These are phyloP conservation scores for Ptilonorhynchus violaceus DNA, from an alignment of 2,113 vertebrate genomes.

Conservation along the genomic window DNA sequence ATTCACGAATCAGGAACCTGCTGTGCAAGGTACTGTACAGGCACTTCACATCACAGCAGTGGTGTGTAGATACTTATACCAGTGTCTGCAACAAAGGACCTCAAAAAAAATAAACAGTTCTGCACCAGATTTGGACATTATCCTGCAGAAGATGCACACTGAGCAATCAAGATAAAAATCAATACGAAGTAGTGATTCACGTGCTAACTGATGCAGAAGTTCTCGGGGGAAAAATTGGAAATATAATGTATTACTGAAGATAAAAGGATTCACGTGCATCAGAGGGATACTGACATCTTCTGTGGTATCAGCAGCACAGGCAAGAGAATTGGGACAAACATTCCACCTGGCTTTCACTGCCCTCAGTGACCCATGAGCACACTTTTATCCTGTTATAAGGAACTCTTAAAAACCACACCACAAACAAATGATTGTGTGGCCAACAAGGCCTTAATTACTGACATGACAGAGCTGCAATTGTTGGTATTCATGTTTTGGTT, in stretches of 20 bases:
- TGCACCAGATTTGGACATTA: neutral
- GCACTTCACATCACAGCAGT: conserved; percentile 15
- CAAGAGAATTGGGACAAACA: neutral
- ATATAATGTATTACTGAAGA: neutral
- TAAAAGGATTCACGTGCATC: neutral
- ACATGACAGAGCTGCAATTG: neutral
- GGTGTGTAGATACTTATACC: neutral
- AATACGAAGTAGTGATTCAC: neutral
- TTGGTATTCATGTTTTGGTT: neutral
- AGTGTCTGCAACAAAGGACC: neutral
- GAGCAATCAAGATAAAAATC: neutral
- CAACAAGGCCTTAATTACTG: neutral
- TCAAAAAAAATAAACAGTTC: neutral
- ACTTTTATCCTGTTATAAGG: neutral
- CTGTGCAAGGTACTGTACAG: neutral
- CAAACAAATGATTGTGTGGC: neutral
- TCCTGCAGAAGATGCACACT: neutral
- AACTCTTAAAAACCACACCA: neutral
- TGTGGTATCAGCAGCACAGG: neutral
- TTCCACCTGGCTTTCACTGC: neutral
- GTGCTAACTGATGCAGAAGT: neutral
- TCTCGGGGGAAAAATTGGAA: neutral
- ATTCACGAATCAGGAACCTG: neutral
- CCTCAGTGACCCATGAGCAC: accelerated
- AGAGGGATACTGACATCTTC: neutral